Conservation (phyloP, 2,888 invertebrate species). For the Caenorhabditis zanzibari region DNA sequence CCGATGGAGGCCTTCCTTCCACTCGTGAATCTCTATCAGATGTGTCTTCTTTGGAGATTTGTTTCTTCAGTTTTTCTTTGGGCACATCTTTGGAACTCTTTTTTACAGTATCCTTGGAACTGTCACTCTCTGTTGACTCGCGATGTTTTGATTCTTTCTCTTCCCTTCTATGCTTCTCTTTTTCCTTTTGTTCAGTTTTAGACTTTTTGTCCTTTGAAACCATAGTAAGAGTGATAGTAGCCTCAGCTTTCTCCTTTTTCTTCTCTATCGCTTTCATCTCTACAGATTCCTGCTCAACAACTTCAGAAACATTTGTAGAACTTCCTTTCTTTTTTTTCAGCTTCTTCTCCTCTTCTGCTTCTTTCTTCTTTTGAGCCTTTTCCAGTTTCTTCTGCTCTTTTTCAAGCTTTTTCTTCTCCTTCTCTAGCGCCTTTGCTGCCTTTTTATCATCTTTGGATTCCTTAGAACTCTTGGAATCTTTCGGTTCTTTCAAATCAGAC, state of each 20-base stretch:
- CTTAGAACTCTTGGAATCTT: neutral
- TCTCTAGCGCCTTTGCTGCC: conserved; percentile 56
- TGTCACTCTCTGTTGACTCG: neutral
- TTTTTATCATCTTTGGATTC: conserved; percentile 58
- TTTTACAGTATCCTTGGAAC: neutral
- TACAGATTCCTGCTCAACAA: conserved; percentile 60
- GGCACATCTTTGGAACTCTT: neutral
- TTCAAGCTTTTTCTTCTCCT: conserved; percentile 66
- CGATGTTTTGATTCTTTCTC: neutral
- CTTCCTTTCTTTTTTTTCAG: conserved; percentile 67
- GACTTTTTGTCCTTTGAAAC: conserved; percentile 17
- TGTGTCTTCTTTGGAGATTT: conserved; percentile 7
- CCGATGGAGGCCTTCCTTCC: conserved; percentile 21
- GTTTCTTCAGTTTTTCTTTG: conserved; percentile 18
- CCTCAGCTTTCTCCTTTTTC: conserved; percentile 61
- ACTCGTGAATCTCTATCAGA: conserved; percentile 1
- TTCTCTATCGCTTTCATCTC: conserved; percentile 56
- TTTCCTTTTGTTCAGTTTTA: neutral
- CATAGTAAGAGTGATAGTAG: conserved; percentile 48
- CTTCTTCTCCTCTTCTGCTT: conserved; percentile 68
- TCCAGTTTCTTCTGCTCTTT: conserved; percentile 67
- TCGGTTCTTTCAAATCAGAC: conserved; percentile 21
- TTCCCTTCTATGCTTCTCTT: neutral
- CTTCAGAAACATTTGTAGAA: conserved; percentile 52
- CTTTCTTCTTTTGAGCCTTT: conserved; percentile 67